Evolutionary conservation across 2,113 vertebrate species (phyloP), one percentile per base, ranked within the genome.

Genomic region (Rhinoderma darwinii): DNA sequence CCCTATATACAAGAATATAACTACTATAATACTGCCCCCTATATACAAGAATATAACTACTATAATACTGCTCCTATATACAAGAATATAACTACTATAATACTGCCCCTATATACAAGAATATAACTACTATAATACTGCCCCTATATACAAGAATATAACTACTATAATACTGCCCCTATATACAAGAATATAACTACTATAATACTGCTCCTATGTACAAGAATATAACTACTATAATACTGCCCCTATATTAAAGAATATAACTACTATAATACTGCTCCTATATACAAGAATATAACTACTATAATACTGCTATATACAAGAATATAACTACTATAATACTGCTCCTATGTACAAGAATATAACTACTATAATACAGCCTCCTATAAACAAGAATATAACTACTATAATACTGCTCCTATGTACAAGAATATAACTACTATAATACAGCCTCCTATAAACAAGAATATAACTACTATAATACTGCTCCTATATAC

Each of bases 11-110:
- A 72, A 25, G 68, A 72, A 39, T 39, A 72, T 39, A 72, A 72
- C 35, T 72, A 72, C 68, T 72, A 72, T 72, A 72, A 72, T 72
- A 72, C 68, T 72, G 35, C 68, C 59, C 4, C 63, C 30, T 68
- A 37, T 68, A 14, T 68, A 68, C 30, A 68, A 8, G 63, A 68
- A 68, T 68, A 68, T 68, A 68, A 68, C 63, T 68, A 68, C 63
- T 68, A 68, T 68, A 35, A 68, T 68, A 35, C 63, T 68, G 63
- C 63, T 37, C 63, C 32, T 68, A 68, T 68, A 14, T 68, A 68
- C 27, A 66, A 32, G 61, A 66, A 66, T 66, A 66, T 66, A 30
- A 66, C 61, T 66, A 30, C 61, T 66, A 66, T 66, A 66, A 66
- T 66, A 66, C n/a, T 66, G 27, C 61, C 32, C 61, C 61, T 66